Base-by-base conservation (phyloP, 2,888 invertebrate genomes). In the Cheilosia scutellata region DNA sequence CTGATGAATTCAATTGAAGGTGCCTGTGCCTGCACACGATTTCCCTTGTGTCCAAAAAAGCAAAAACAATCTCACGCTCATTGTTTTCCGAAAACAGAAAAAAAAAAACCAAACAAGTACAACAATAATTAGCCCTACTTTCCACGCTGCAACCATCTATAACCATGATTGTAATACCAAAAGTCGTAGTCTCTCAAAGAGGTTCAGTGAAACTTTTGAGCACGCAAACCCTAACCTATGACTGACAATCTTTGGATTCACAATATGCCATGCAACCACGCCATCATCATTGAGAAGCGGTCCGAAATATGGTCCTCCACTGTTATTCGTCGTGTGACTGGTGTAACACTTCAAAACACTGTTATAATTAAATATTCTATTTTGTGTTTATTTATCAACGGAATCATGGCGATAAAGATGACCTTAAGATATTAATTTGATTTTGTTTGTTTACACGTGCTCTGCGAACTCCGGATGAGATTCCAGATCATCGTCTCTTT, bases 91-190 rank as follows among this genome's bases (percentile, higher is more conserved):
- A 29, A 9, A 65, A 58, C 37, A n/a, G n/a, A n/a, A 20, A 20
- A 20, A 20, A 20, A 20, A 20, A 20, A 20, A 1, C 16, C 1
- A 40, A 58, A 58, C 51, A 70, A 65, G 33, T 31, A 60, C 72
- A 60, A 42, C 55, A 62, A 51, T 83, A 78, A 83, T 79, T 83
- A 83, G 83, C 51, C 79, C 83, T 74, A 83, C 62, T 83, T 83
- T 83, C 79, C 83, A 83, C 79, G 74, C 16, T 42, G 68, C 72
- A 74, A 37, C 83, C 78, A 65, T 51, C 76, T 40, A 53, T 65
- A 58, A 60, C 66, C 37, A 65, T 53, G 29, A 42, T 31, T 25
- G 25, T 66, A 16, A 44, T 44, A 20, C 33, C 20, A 31, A 2
- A 11, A 65, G 40, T 53, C 44, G 33, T 37, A 37, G 68, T 44